Evolutionary conservation across 2,888 invertebrate genomes (phyloP).

Genomic region (Nomada lathburiana): DNA sequence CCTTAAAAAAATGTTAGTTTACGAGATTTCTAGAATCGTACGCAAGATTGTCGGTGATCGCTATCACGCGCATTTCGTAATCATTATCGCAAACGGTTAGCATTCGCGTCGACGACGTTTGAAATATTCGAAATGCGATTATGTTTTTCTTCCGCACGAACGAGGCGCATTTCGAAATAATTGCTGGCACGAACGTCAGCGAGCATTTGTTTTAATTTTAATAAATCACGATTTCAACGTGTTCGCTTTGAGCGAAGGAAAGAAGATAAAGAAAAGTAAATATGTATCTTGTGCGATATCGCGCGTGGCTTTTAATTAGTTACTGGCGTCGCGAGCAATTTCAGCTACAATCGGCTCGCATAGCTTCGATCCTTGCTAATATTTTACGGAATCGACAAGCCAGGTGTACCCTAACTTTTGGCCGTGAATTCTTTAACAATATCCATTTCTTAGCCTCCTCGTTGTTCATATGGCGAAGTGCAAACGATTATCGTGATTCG

Average conservation of each 20-base stretch:
- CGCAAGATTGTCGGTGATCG: conserved; percentile 59
- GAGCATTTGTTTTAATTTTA: not conserved
- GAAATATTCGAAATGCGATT: not conserved
- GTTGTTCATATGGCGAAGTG: not conserved
- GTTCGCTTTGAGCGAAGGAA: conserved; percentile 10
- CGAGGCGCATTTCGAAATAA: not conserved
- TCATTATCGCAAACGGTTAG: conserved; percentile 9
- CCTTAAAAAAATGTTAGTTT: conserved; percentile 48
- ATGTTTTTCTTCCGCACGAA: not conserved
- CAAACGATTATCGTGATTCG: not conserved
- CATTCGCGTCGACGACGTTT: not conserved
- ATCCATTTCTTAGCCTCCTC: conserved; percentile 11
- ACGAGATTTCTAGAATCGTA: conserved; percentile 39
- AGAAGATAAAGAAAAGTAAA: not conserved
- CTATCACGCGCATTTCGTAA: conserved; percentile 41
- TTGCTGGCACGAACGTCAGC: not conserved
- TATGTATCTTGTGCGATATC: conserved; percentile 30
- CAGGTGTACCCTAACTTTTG: conserved; percentile 10
- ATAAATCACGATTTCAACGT: not conserved
- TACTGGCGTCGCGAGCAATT: not conserved
- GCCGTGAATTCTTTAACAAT: not conserved
- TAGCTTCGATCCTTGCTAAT: not conserved
- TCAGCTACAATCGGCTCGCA: not conserved
- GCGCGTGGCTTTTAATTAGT: not conserved
- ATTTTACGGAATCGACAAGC: conserved; percentile 12